Evolutionary conservation across 2,113 vertebrate genomes (phyloP).

Genomic region (Pachypanchax playfairii): DNA sequence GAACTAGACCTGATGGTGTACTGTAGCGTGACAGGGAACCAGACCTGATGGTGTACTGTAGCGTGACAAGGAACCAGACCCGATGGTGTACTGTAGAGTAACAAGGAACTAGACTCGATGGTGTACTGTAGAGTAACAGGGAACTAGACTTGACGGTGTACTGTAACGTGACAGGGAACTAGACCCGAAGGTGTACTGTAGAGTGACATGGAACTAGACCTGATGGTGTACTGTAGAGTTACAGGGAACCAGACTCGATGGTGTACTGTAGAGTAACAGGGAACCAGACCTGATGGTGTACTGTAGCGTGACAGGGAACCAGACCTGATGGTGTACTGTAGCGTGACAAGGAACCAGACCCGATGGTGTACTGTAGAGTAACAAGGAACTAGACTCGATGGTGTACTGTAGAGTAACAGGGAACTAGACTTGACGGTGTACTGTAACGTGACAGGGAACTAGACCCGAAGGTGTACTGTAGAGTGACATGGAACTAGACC

Average conservation of each 20-base stretch:
- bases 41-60: slow-evolving; percentile 22
- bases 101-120: too few relatives aligned
- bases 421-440: slow-evolving; percentile 3
- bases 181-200: slow-evolving; percentile 22
- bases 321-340: slow-evolving; percentile 22
- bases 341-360: neutral
- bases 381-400: too few relatives aligned
- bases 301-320: slow-evolving; percentile 8
- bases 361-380: slow-evolving; percentile 11
- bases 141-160: slow-evolving; percentile 3
- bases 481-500: neutral
- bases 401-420: slow-evolving; percentile 6
- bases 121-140: slow-evolving; percentile 6
- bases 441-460: slow-evolving; percentile 7
- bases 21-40: slow-evolving; percentile 8
- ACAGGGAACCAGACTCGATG: too few relatives aligned
- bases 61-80: neutral
- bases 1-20: too few relatives aligned
- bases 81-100: slow-evolving; percentile 11
- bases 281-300: too few relatives aligned
- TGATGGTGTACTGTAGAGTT: slow-evolving; percentile 11
- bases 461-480: slow-evolving; percentile 22
- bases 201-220: neutral
- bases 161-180: slow-evolving; percentile 7
- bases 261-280: slow-evolving; percentile 6